Conservation (phyloP, 92 coral and sea anemone species). For the Porites rus region DNA sequence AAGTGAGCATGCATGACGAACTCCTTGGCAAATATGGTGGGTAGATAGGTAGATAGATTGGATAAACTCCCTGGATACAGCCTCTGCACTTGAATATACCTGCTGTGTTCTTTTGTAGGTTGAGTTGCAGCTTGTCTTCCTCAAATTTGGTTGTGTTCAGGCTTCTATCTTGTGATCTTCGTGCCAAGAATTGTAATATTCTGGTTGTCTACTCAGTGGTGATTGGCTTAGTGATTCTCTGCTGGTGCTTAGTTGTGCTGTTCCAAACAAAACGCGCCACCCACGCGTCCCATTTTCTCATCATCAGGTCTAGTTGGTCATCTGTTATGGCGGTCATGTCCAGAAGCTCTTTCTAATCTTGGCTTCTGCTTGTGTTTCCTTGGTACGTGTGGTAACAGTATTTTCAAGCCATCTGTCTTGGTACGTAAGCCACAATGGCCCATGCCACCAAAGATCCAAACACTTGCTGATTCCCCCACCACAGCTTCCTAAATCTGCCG, state of each 20-base stretch:
- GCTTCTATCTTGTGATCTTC: slow-evolving; percentile 11
- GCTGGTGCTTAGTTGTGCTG: slow-evolving; percentile 18
- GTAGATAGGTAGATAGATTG: slow-evolving; percentile 10
- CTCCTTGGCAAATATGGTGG: no score
- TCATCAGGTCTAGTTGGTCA: slow-evolving; percentile 32
- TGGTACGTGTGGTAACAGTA: not conserved
- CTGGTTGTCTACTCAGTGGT: slow-evolving; percentile 8
- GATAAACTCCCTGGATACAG: slow-evolving; percentile 37
- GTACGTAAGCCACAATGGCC: slow-evolving; percentile 40
- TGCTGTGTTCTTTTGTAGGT: slow-evolving; percentile 20
- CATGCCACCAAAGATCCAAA: slow-evolving; percentile 28
- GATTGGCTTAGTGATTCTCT: slow-evolving; percentile 14
- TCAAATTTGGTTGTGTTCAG: slow-evolving; percentile 22
- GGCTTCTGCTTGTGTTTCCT: slow-evolving; percentile 26
- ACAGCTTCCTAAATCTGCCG: slow-evolving; percentile 9
- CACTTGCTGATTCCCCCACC: not conserved
- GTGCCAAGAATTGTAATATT: slow-evolving; percentile 18
- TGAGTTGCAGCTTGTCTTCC: slow-evolving; percentile 22
- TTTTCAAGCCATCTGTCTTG: slow-evolving; percentile 43
- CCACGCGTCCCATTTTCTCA: slow-evolving; percentile 45
- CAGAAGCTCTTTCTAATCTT: slow-evolving; percentile 18
- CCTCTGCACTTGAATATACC: slow-evolving; percentile 22
- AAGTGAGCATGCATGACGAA: not conserved
- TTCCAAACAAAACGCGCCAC: slow-evolving; percentile 24
- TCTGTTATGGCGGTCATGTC: slow-evolving; percentile 9